Percentiles rank a stretch among this genome's conserved stretches.
These are phyloP conservation scores for Agrotis ipsilon DNA, from an alignment of 2,888 invertebrate genomes.

Conservation along the genomic window DNA sequence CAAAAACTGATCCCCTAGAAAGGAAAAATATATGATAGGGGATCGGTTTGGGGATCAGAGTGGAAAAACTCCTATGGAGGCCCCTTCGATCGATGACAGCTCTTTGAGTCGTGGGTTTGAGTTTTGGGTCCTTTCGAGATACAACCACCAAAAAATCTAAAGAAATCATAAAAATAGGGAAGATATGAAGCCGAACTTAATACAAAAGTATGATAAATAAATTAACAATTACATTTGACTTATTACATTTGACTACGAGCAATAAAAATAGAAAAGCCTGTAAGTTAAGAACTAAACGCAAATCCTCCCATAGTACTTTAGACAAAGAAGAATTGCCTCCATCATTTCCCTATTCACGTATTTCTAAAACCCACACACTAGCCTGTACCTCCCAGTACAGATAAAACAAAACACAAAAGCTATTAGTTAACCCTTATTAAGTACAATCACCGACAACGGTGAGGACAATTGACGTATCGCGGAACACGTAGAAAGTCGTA, in stretches of 20 bases:
- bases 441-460: constrained; percentile 60
- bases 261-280: neutral
- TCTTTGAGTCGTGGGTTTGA: too few relatives aligned
- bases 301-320: neutral
- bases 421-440: constrained; percentile 65
- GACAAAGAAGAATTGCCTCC: neutral
- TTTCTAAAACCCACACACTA: constrained; percentile 16
- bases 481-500: constrained; percentile 60
- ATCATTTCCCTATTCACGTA: neutral
- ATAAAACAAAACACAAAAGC: constrained; percentile 60
- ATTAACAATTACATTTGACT: too few relatives aligned
- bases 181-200: neutral
- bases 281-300: neutral
- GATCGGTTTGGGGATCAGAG: too few relatives aligned
- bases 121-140: neutral
- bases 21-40: too few relatives aligned
- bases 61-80: too few relatives aligned
- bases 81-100: too few relatives aligned
- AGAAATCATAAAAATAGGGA: neutral
- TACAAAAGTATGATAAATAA: neutral
- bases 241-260: neutral
- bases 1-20: too few relatives aligned
- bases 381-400: constrained; percentile 8
- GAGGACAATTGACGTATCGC: constrained; percentile 60
- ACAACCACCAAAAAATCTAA: neutral